Conservation (phyloP, 2,888 invertebrate genomes). For the Chaitophorus viminalis region DNA sequence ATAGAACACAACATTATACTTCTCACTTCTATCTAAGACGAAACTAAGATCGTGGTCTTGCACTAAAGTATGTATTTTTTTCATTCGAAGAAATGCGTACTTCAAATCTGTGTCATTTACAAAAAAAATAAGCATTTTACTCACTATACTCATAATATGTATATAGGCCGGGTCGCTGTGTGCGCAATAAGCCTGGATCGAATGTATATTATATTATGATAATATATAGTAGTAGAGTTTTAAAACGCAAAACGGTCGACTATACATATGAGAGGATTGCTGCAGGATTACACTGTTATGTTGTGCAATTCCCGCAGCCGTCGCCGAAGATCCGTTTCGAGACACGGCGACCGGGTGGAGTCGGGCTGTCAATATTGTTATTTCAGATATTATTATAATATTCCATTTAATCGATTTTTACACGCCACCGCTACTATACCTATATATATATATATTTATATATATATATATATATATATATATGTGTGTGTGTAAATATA, state of each 20-base stretch:
- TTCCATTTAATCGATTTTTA: constrained; percentile 46
- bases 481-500: not conserved
- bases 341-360: not conserved
- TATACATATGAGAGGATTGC: not conserved
- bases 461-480: not conserved
- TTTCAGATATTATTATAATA: constrained; percentile 31
- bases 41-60: too few species aligned
- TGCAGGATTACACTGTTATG: not conserved
- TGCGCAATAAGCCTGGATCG: too few species aligned
- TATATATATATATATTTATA: not conserved
- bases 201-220: too few species aligned
- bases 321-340: constrained; percentile 5
- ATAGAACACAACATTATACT: too few species aligned
- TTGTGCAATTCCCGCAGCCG: not conserved
- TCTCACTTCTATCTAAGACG: too few species aligned
- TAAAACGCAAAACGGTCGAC: not conserved
- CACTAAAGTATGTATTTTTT: too few species aligned
- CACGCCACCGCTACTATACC: not conserved
- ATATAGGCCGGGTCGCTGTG: too few species aligned
- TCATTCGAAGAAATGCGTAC: too few species aligned
- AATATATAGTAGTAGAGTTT: too few species aligned
- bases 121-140: too few species aligned
- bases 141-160: too few species aligned
- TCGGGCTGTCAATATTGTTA: constrained; percentile 18
- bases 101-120: too few species aligned